Evolutionary conservation across 2,797 vertebrate genomes (phyloP).

Genomic region (Artibeus jamaicensis): DNA sequence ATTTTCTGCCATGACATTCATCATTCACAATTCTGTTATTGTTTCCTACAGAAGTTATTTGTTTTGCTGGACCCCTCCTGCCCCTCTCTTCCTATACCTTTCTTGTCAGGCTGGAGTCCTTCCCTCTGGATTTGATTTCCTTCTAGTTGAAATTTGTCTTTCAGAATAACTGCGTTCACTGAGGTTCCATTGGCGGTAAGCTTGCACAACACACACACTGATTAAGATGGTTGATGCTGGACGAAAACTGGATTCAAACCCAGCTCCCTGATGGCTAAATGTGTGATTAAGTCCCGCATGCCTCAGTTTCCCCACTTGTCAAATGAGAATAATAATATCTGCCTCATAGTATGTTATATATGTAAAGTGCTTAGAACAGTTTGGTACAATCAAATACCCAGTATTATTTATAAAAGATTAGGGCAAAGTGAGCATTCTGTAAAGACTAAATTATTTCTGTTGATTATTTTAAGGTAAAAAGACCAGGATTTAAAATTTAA

Average conservation of each 20-base stretch:
- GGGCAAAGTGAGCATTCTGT: not conserved
- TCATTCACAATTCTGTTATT: not conserved
- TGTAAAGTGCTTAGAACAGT: not conserved
- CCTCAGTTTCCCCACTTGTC: not conserved
- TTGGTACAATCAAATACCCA: not conserved
- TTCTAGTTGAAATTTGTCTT: not conserved
- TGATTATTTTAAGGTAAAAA: not conserved
- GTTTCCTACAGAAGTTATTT: not conserved
- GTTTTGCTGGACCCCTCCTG: not conserved
- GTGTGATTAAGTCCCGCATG: not conserved
- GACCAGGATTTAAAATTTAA: not conserved
- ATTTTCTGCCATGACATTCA: not conserved
- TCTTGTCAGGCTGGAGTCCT: not conserved
- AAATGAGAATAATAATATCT: not conserved
- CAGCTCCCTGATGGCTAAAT: not conserved
- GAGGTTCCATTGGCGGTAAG: not conserved
- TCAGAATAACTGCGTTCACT: not conserved
- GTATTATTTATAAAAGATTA: not conserved
- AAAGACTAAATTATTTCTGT: not conserved
- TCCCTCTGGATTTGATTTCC: not conserved
- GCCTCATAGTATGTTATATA: not conserved
- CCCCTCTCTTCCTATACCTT: not conserved
- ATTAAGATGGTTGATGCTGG: too few species aligned
- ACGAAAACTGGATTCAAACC: not conserved
- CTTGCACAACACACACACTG: accelerated